Conservation (phyloP, 2,113 vertebrate genomes). For the Agapornis roseicollis region DNA sequence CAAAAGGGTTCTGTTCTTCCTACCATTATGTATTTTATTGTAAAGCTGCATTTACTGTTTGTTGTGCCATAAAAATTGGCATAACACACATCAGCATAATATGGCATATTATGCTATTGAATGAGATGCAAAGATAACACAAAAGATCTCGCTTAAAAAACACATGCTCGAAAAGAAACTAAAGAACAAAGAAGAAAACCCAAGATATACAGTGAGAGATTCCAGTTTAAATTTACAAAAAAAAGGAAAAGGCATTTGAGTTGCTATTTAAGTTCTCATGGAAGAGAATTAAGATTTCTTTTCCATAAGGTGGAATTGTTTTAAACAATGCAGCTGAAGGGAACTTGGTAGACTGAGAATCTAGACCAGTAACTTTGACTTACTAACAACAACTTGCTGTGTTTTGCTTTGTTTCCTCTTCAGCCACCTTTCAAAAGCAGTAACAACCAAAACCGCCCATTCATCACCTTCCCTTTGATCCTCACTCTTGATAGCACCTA, state of each 20-base stretch:
- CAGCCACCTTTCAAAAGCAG: slow-evolving; percentile 23
- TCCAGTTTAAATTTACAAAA: neutral
- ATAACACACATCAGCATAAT: neutral
- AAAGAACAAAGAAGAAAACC: neutral
- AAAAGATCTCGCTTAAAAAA: neutral
- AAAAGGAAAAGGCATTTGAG: neutral
- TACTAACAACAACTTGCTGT: neutral
- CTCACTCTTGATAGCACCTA: neutral
- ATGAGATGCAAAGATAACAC: neutral
- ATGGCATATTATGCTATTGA: neutral
- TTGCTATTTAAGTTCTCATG: neutral
- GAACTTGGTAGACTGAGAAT: neutral
- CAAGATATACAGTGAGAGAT: neutral
- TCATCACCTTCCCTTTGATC: slow-evolving; percentile 51
- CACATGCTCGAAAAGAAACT: neutral
- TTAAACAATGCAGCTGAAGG: neutral
- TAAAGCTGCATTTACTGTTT: neutral
- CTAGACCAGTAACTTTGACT: neutral
- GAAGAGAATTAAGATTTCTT: neutral
- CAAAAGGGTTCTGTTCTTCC: neutral
- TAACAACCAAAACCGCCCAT: neutral
- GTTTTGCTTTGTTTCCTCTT: slow-evolving; percentile 15
- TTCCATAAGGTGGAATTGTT: neutral
- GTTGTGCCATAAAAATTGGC: neutral
- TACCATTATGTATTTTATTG: neutral